Percentiles rank a stretch among this genome's conserved stretches.
Conservation (phyloP, 2,888 invertebrate species). For the Lycocerus yunnanus region DNA sequence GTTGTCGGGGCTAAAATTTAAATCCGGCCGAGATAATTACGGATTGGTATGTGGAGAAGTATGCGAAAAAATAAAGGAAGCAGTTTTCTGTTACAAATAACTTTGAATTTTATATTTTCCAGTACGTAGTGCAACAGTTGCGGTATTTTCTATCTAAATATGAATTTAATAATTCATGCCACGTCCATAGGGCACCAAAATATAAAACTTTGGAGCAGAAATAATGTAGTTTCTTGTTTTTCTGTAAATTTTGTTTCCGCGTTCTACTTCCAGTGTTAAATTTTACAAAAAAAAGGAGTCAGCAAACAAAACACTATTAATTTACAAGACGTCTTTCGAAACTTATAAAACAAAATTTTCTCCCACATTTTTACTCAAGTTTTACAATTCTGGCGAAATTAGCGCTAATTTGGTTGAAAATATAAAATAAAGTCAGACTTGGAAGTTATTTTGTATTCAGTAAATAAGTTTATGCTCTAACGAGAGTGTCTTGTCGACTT, state of each 20-base stretch:
- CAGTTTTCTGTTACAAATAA: not conserved
- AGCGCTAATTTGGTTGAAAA: not conserved
- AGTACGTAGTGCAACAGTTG: conserved; percentile 22
- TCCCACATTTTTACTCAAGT: not conserved
- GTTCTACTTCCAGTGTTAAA: not conserved
- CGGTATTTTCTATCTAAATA: conserved; percentile 27
- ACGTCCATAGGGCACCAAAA: conserved; percentile 33
- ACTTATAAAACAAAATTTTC: not conserved
- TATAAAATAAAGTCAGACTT: not conserved
- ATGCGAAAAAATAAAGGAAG: not conserved
- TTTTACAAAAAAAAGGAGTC: not conserved
- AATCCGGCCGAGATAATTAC: not conserved
- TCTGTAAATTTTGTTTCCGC: conserved; percentile 12
- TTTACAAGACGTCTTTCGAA: not conserved
- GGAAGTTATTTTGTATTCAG: not conserved
- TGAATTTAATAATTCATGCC: conserved; percentile 34
- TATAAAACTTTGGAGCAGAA: conserved; percentile 35
- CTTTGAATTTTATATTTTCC: conserved; percentile 12
- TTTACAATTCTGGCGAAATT: not conserved
- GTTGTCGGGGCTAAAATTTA: not conserved
- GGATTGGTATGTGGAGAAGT: not conserved
- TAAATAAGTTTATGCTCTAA: conserved; percentile 14
- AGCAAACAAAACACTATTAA: not conserved
- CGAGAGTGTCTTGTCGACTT: conserved; percentile 9
- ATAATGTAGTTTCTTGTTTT: conserved; percentile 32